Percentiles rank a stretch among this genome's conserved stretches.
Evolutionary conservation across 2,113 vertebrate genomes (phyloP).

Genomic region (Eptesicus fuscus): DNA sequence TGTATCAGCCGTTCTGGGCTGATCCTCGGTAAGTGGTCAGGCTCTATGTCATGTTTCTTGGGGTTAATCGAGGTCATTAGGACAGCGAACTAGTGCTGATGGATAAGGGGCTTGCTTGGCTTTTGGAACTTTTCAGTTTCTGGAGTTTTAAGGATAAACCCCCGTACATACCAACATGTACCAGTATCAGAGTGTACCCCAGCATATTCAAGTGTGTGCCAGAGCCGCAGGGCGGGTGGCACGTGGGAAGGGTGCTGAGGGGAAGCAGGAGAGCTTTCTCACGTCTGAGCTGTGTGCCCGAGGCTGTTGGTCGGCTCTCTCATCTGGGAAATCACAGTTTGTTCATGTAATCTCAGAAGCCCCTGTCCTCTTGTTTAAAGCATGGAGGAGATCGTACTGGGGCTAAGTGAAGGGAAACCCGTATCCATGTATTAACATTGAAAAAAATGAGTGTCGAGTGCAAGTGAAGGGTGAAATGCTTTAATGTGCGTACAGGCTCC

Average conservation of each 20-base stretch:
- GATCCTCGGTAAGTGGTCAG: not conserved
- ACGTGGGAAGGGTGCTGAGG: accelerated
- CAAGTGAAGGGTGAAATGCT: not conserved
- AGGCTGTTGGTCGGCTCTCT: not conserved
- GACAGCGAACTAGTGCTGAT: not conserved
- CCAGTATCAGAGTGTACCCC: not conserved
- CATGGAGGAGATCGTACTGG: not conserved
- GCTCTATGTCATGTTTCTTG: not conserved
- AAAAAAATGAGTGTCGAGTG: not conserved
- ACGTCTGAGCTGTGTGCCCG: accelerated
- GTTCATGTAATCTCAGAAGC: not conserved
- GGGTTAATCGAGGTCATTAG: not conserved
- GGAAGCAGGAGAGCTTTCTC: not conserved
- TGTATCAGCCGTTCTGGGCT: not conserved
- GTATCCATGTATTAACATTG: not conserved
- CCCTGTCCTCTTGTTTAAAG: not conserved
- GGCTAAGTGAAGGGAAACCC: not conserved
- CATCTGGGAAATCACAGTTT: not conserved
- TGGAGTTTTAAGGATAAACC: not conserved
- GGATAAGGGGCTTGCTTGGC: not conserved
- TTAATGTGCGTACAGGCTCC: not conserved
- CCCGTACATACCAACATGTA: not conserved
- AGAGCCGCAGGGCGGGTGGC: too few relatives aligned
- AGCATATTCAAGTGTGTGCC: not conserved
- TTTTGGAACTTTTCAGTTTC: not conserved